Base-by-base conservation (phyloP, 2,888 invertebrate species). In the Conomelus anceps region DNA sequence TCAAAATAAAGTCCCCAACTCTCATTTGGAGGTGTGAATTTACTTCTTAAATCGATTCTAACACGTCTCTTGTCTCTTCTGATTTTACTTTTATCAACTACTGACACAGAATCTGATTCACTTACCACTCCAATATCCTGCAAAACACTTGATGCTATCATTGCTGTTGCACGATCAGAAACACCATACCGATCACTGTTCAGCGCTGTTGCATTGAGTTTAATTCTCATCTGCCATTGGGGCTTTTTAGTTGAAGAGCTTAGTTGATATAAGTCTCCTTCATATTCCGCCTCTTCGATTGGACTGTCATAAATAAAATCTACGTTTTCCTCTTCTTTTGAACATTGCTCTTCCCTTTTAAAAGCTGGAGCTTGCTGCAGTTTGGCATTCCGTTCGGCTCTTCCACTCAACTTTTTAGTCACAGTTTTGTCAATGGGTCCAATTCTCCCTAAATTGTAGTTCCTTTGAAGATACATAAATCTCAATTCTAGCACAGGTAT, bases 1-100 rank as follows among this genome's bases (percentile, higher is more conserved):
- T 89, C 29, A 41, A 88, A 89, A 87, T 63, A 89, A 22, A 86
- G 23, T 23, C 88, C 88, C n/a, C 86, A 86, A 89, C 23, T 63
- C 34, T 88, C 88, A 29, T 63, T 26, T n/a, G 22, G 84, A 88
- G 88, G 23, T 88, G 22, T 85, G 22, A 88, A 85, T 88, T 88
- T 20, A 89, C 22, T 34, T 85, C 89, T 85, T 84, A 23, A 90
- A n/a, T 26, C 89, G 63, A n/a, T 29, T 85, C 24, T 89, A 89
- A 87, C 87, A 89, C 22, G 24, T 84, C 89, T 89, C 87, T 88
- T 90, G 85, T 90, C 91, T 90, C 91, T 86, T 88, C 87, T 89
- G 84, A 92, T 90, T 90, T 92, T 92, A 85, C 87, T 90, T 89
- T 89, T 91, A 88, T 91, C 91, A 22, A 91, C 90, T 22, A 92